Evolutionary conservation across 1,140 invertebrate species (phyloP).

Genomic region (Geopemphigus sp.): DNA sequence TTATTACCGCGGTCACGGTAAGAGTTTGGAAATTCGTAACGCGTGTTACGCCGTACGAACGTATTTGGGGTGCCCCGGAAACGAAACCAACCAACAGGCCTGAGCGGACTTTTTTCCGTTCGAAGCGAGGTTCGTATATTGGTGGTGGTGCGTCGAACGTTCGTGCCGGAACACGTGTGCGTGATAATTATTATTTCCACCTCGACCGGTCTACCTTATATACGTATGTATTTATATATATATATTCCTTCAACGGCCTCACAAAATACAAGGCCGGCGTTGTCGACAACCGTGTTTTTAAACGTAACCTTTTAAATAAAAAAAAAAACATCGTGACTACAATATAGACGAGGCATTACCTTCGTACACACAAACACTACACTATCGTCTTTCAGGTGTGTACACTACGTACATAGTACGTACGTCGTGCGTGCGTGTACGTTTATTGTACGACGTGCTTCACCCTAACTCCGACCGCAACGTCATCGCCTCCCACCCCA

Average conservation of each 20-base stretch:
- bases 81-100: neutral
- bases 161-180: slow-evolving; percentile 21
- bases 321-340: neutral
- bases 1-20: neutral
- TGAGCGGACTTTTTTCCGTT: neutral
- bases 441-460: neutral
- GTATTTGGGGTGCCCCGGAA: neutral
- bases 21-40: neutral
- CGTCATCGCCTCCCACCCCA: neutral
- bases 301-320: slow-evolving; percentile 24
- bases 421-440: too few relatives aligned
- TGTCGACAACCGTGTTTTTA: slow-evolving; percentile 36
- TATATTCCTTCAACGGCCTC: too few relatives aligned
- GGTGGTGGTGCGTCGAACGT: neutral
- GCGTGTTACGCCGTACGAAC: neutral
- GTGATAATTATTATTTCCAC: slow-evolving; percentile 30
- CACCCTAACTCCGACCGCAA: neutral
- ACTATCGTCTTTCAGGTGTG: neutral
- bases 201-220: too few relatives aligned
- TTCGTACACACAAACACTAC: neutral
- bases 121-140: neutral
- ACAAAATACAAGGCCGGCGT: neutral
- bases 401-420: neutral
- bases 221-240: neutral
- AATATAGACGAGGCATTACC: neutral